These are phyloP conservation scores for Salarias fasciatus DNA, from an alignment of 2,797 vertebrate species.

Conservation along the genomic window DNA sequence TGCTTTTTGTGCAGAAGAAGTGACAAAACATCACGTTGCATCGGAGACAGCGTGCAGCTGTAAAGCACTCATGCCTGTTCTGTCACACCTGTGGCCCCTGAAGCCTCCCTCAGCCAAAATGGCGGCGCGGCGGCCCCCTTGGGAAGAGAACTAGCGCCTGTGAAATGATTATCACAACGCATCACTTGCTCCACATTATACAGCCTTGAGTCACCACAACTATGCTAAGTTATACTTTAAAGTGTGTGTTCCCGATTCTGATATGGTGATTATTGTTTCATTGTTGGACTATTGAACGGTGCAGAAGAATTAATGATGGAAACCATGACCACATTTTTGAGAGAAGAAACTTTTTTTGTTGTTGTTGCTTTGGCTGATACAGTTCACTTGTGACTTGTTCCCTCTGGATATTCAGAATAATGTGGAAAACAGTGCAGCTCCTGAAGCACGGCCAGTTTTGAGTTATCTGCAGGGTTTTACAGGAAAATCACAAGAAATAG, in stretches of 20 bases:
- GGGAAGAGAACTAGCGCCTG: conserved; percentile 4
- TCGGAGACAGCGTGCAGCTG: neutral
- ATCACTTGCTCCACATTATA: neutral
- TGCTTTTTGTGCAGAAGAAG: neutral
- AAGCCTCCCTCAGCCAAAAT: conserved; percentile 5
- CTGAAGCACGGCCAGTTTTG: too few relatives aligned
- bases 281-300: too few relatives aligned
- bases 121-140: neutral
- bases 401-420: too few relatives aligned
- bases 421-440: too few relatives aligned
- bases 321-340: too few relatives aligned
- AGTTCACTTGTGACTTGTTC: too few relatives aligned
- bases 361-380: too few relatives aligned
- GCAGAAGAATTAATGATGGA: too few relatives aligned
- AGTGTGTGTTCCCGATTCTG: neutral
- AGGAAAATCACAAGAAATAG: too few relatives aligned
- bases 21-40: neutral
- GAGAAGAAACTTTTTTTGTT: too few relatives aligned
- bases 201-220: neutral
- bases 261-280: neutral
- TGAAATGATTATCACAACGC: conserved; percentile 1
- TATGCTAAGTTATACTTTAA: too few relatives aligned
- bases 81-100: conserved; percentile 15
- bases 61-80: conserved; percentile 3
- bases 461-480: too few relatives aligned